phyloP scores from a whole-genome alignment of 2,113 vertebrate species.

The Rana temporaria region DNA sequence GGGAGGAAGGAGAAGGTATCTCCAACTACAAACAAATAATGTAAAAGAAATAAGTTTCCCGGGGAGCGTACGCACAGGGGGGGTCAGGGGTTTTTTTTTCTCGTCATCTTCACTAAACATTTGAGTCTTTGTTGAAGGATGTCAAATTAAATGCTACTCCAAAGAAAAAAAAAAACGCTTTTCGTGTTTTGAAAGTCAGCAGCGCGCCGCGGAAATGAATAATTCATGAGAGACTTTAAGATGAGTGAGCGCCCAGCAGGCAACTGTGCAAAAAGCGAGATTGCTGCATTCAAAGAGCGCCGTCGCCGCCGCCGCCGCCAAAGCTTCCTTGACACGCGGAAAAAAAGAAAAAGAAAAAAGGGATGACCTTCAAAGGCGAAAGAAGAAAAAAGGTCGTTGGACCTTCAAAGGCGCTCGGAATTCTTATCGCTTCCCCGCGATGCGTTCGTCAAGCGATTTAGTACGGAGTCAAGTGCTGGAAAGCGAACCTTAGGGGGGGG shows the following conservation, averaged over 20 bases:
- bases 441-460: not conserved
- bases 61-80: not conserved
- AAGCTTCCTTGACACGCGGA: slow-evolving; percentile 18
- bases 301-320: slow-evolving; percentile 4
- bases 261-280: slow-evolving; percentile 45
- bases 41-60: slow-evolving; percentile 2
- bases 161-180: slow-evolving; percentile 32
- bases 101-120: slow-evolving; percentile 41
- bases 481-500: not conserved
- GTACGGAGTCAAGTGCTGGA: not conserved
- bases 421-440: not conserved
- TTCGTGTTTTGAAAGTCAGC: slow-evolving; percentile 36
- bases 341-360: not conserved
- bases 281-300: slow-evolving; percentile 49
- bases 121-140: slow-evolving; percentile 36
- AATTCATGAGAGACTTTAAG: slow-evolving; percentile 49
- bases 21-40: slow-evolving; percentile 24
- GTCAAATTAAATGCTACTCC: slow-evolving; percentile 48
- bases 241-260: slow-evolving; percentile 55
- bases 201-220: slow-evolving; percentile 39
- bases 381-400: slow-evolving; percentile 1
- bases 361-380: slow-evolving; percentile 42
- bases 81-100: not conserved
- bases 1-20: not conserved
- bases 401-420: not conserved